phyloP scores from a whole-genome alignment of 2,888 invertebrate species.

The Drosophila macrospina region DNA sequence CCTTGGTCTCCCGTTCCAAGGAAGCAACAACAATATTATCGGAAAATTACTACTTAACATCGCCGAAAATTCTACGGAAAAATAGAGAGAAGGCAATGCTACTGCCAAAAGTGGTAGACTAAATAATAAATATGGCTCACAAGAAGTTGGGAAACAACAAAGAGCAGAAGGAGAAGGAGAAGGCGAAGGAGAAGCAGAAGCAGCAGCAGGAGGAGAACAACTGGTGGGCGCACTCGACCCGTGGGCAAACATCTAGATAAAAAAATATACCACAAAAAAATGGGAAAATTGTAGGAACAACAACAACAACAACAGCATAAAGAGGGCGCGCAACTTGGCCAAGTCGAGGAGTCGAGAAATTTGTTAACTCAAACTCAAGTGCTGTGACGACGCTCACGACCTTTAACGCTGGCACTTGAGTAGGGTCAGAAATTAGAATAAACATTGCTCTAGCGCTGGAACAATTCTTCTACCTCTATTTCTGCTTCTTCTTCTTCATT shows the following conservation, averaged over 20 bases:
- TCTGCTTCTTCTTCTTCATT: background rate
- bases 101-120: conserved; percentile 50
- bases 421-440: conserved; percentile 82
- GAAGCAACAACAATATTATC: conserved; percentile 64
- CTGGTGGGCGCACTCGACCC: conserved; percentile 41
- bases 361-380: conserved; percentile 63
- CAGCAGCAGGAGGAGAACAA: conserved; percentile 53
- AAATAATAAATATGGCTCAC: conserved; percentile 69
- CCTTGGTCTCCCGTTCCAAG: conserved; percentile 10
- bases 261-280: conserved; percentile 22
- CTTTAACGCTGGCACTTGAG: conserved; percentile 75
- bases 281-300: conserved; percentile 15
- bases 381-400: conserved; percentile 76
- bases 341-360: conserved; percentile 21
- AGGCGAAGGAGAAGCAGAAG: too few species aligned
- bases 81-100: background rate
- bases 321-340: conserved; percentile 44
- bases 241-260: conserved; percentile 65
- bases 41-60: conserved; percentile 83
- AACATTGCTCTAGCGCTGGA: conserved; percentile 62
- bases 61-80: conserved; percentile 69
- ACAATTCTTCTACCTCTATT: conserved; percentile 44
- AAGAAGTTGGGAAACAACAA: conserved; percentile 24
- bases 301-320: conserved; percentile 11
- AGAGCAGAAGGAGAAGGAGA: too few species aligned